Evolutionary conservation across 2,888 invertebrate genomes (phyloP).

Genomic region (Himalopsyche kuldschensis): DNA sequence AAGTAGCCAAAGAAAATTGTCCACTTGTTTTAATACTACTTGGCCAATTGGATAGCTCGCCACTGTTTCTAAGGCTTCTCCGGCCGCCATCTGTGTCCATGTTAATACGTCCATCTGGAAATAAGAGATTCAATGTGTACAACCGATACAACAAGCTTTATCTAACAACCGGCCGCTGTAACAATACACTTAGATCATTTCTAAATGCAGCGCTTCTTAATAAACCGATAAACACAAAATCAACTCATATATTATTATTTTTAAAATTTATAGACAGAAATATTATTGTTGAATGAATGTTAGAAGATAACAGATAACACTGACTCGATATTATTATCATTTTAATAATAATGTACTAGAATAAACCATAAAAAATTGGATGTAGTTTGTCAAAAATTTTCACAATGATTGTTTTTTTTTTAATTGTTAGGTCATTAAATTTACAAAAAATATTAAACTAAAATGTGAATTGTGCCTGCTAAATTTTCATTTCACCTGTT

Average conservation of each 20-base stretch:
- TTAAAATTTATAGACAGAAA: not conserved
- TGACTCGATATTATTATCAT: too few species aligned
- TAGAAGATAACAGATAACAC: too few species aligned
- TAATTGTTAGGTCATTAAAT: too few species aligned
- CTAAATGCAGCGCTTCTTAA: not conserved
- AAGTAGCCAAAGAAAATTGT: slow-evolving; percentile 56
- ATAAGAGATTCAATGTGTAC: not conserved
- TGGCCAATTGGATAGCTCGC: slow-evolving; percentile 57
- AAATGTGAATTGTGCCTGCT: too few species aligned
- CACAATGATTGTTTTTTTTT: too few species aligned
- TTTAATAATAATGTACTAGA: too few species aligned
- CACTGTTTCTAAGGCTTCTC: slow-evolving; percentile 49
- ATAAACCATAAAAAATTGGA: too few species aligned
- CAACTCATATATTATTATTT: not conserved
- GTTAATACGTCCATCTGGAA: slow-evolving; percentile 50
- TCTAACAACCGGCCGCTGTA: not conserved
- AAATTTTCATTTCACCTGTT: too few species aligned
- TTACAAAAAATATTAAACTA: too few species aligned
- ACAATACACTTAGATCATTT: not conserved
- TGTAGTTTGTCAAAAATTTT: too few species aligned
- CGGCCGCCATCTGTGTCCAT: slow-evolving; percentile 49
- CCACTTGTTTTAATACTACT: slow-evolving; percentile 50
- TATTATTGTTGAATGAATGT: not conserved
- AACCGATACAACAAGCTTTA: not conserved
- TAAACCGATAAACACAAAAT: not conserved